Conservation (phyloP, 2,113 vertebrate species). For the Erythrolamprus reginae region DNA sequence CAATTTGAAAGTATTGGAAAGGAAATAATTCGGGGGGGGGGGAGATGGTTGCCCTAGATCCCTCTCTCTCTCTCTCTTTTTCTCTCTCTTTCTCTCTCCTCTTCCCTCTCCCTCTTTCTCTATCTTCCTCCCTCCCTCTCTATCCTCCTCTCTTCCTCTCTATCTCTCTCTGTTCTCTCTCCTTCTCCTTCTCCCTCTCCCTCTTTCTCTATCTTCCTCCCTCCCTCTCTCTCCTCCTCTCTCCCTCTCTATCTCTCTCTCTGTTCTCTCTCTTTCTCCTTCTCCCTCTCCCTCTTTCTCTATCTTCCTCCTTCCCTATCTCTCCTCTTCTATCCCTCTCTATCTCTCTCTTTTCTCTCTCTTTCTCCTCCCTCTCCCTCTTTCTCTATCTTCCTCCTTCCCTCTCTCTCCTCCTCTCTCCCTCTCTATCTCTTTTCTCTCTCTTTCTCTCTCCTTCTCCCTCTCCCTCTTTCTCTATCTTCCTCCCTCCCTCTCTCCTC, state of each 20-base stretch:
- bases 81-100: not conserved
- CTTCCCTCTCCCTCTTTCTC: accelerated
- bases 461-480: not conserved
- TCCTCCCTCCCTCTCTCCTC: too few species aligned
- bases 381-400: not conserved
- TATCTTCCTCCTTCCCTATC: accelerated
- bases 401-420: not conserved
- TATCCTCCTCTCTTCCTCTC: not conserved
- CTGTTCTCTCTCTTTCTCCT: not conserved
- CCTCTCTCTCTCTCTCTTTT: not conserved
- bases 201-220: too few species aligned
- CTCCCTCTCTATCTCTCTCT: not conserved
- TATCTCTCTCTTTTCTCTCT: too few species aligned
- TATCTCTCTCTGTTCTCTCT: not conserved
- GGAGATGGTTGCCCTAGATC: too few species aligned
- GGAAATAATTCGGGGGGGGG: not conserved
- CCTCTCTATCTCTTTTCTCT: not conserved
- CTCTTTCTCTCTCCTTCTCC: too few species aligned
- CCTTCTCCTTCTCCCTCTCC: too few species aligned
- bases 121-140: not conserved
- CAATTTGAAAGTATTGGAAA: not conserved
- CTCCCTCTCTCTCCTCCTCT: too few species aligned
- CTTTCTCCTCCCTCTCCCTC: not conserved
- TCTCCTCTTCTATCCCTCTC: too few species aligned
- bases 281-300: too few species aligned